phyloP scores from a whole-genome alignment of 2,797 vertebrate species.

The Sebastes oblongus region DNA sequence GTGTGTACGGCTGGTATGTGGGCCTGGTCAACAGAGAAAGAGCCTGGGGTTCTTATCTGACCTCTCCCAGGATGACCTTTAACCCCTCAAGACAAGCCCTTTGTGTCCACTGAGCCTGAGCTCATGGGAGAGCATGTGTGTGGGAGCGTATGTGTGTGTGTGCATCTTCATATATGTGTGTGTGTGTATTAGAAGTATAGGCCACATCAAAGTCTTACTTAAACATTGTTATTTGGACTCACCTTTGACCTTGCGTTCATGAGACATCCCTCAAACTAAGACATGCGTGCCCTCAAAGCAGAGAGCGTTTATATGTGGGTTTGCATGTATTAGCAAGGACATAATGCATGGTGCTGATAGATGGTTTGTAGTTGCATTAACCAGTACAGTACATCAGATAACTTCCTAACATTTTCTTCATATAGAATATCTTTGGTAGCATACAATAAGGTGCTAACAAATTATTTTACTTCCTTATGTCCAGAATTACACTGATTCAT shows the following conservation, averaged over 20 bases:
- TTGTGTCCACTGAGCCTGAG: constrained; percentile 69
- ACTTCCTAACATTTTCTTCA: not conserved
- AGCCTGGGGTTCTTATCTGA: constrained; percentile 79
- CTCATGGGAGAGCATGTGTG: constrained; percentile 58
- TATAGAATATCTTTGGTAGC: not conserved
- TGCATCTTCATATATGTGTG: not conserved
- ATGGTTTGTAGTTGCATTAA: not conserved
- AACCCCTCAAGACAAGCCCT: constrained; percentile 72
- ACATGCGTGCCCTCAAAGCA: constrained; percentile 50
- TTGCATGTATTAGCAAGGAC: constrained; percentile 47
- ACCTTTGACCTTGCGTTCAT: constrained; percentile 84
- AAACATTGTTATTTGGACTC: constrained; percentile 86
- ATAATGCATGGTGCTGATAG: not conserved
- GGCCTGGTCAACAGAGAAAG: constrained; percentile 60
- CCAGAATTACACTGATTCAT: not conserved
- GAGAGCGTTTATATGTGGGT: constrained; percentile 45
- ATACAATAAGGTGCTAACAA: not conserved
- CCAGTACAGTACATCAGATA: not conserved
- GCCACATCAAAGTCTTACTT: constrained; percentile 90
- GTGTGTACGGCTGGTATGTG: constrained; percentile 63
- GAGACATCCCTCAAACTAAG: constrained; percentile 71
- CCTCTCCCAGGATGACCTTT: constrained; percentile 75
- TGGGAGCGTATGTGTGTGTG: constrained; percentile 28
- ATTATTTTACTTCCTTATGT: not conserved
- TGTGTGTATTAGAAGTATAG: constrained; percentile 53